Evolutionary conservation across 2,797 vertebrate genomes (phyloP).

Genomic region (Hylomyscus alleni): DNA sequence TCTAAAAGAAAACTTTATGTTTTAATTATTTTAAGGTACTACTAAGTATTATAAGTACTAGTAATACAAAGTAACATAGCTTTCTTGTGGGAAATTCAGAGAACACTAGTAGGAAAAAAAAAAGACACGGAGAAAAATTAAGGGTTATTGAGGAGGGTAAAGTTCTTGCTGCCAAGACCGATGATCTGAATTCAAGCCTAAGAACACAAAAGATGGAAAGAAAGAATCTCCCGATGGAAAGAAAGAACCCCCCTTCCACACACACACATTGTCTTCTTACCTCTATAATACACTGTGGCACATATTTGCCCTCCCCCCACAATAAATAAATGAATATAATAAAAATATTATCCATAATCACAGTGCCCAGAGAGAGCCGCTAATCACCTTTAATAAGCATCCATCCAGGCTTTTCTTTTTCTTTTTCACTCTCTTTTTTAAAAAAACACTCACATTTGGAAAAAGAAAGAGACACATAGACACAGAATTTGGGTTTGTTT

Average conservation of each 20-base stretch:
- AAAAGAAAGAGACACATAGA: background rate
- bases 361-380: background rate
- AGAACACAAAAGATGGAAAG: background rate
- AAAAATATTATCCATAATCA: background rate
- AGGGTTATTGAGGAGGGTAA: too few relatives aligned
- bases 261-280: background rate
- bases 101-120: background rate
- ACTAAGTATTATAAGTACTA: background rate
- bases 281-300: too few relatives aligned
- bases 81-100: conserved; percentile 37
- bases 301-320: too few relatives aligned
- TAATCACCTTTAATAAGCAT: background rate
- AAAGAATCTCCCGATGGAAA: background rate
- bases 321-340: background rate
- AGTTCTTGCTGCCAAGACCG: background rate
- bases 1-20: conserved; percentile 5
- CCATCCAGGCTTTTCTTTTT: background rate
- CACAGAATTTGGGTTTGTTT: background rate
- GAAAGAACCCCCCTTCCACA: too few relatives aligned
- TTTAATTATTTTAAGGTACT: conserved; percentile 4
- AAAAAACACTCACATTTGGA: background rate
- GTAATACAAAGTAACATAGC: background rate
- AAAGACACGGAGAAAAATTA: background rate
- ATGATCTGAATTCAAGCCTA: background rate
- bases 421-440: background rate